These are phyloP conservation scores for Loxodonta africana DNA, from an alignment of 2,113 vertebrate species.

Conservation along the genomic window DNA sequence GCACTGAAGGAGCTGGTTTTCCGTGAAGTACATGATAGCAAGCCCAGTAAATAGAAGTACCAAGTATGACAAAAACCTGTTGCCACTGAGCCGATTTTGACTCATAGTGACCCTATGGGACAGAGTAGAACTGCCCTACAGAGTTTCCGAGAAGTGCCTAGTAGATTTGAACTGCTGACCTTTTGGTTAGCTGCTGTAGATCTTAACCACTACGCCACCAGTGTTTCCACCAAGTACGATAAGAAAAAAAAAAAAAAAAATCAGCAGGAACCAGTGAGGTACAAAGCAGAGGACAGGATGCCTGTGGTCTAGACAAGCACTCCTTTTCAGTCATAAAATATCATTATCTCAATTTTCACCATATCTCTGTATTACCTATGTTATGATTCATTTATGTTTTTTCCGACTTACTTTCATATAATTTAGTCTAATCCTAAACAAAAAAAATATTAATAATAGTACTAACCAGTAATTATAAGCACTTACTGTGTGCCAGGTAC, in stretches of 20 bases:
- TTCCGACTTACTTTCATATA: not conserved
- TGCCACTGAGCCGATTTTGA: too few relatives aligned
- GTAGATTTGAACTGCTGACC: too few relatives aligned
- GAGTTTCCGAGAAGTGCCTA: too few relatives aligned
- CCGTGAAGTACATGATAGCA: not conserved
- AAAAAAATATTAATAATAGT: not conserved
- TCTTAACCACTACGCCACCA: too few relatives aligned
- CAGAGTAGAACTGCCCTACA: too few relatives aligned
- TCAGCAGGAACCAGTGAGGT: not conserved
- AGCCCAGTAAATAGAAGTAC: not conserved
- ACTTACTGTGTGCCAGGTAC: not conserved
- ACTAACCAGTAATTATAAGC: not conserved
- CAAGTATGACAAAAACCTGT: too few relatives aligned
- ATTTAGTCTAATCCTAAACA: not conserved
- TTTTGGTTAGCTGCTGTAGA: too few relatives aligned
- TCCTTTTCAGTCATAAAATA: not conserved
- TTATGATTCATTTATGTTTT: not conserved
- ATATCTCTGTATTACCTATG: not conserved
- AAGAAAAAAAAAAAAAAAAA: not conserved
- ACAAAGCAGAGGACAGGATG: not conserved
- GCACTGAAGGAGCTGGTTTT: not conserved
- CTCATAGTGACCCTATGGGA: too few relatives aligned
- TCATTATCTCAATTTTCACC: not conserved
- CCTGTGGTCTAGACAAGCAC: rapidly evolving
- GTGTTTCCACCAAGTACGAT: too few relatives aligned